Evolutionary conservation across 2,888 invertebrate species (phyloP).

Genomic region (Watsonalla binaria): DNA sequence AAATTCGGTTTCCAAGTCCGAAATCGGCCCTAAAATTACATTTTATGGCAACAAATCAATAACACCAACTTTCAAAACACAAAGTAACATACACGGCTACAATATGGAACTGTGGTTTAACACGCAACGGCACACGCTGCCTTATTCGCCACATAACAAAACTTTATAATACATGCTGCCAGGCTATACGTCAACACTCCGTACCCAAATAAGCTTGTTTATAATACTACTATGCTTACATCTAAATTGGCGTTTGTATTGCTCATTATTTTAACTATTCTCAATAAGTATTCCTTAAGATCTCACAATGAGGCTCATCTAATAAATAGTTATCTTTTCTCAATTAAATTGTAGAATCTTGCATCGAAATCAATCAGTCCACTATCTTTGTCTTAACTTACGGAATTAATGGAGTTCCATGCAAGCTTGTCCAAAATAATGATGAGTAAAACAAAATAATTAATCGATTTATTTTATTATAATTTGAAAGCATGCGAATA

Average conservation of each 20-base stretch:
- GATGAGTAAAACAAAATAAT: background rate
- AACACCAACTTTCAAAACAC: conserved; percentile 45
- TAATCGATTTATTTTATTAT: background rate
- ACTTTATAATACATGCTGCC: conserved; percentile 33
- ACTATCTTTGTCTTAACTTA: no score
- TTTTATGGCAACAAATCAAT: conserved; percentile 60
- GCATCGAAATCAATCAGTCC: background rate
- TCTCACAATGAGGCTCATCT: conserved; percentile 9
- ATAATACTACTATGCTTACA: conserved; percentile 47
- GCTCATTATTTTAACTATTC: conserved; percentile 47
- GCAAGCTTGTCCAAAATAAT: background rate
- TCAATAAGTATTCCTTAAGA: conserved; percentile 9
- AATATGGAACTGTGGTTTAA: conserved; percentile 35
- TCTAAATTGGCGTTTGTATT: conserved; percentile 72
- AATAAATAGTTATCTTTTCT: conserved; percentile 2
- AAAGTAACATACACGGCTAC: conserved; percentile 28
- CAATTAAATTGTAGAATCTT: background rate
- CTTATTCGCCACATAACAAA: conserved; percentile 35
- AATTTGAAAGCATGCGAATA: conserved; percentile 8
- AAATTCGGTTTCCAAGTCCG: conserved; percentile 74
- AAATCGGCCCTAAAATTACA: conserved; percentile 67
- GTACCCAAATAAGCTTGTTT: conserved; percentile 44
- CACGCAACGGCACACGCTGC: conserved; percentile 48
- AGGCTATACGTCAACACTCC: conserved; percentile 36
- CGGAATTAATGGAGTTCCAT: no score